Base-by-base conservation (phyloP, 2,888 invertebrate genomes). In the Mycogona germanica region DNA sequence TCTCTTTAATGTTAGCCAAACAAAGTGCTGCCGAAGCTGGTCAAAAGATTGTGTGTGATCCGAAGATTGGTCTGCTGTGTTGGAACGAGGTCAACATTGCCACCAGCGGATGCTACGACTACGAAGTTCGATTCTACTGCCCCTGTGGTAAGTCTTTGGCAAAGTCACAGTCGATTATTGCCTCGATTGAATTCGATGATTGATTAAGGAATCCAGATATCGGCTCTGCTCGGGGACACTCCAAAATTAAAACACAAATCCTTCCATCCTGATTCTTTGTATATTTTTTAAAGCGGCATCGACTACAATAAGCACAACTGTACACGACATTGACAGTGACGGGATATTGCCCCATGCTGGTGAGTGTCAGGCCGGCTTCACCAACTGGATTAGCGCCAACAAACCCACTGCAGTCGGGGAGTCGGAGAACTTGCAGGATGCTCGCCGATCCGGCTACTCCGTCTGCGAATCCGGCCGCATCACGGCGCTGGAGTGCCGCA, bases 101-200 rank as follows among this genome's bases (percentile, higher is more conserved):
- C 25, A 54, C 51, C 19, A 50, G 57, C 21, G 60, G 53, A 3
- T 68, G 68, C 55, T 53, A 60, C 12, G 66, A 68, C 53, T 68
- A 67, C 56, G 64, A 66, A 60, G 60, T 67, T 26, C 55, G 63
- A 35, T 67, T 65, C 59, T 67, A 61, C 57, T 68, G 68, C 55
- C 58, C 60, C 14, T 67, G 68, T 60, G 61, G 60, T 58, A 55
- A 57, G 17, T 51, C 48, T 48, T 19, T 30, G 17, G 6, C 5
- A n/a, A n/a, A n/a, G n/a, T n/a, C n/a, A n/a, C n/a, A n/a, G n/a
- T n/a, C n/a, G n/a, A n/a, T n/a, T n/a, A n/a, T n/a, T n/a, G n/a
- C n/a, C n/a, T n/a, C n/a, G n/a, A n/a, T n/a, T n/a, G n/a, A n/a
- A n/a, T n/a, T n/a, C n/a, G n/a, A n/a, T n/a, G n/a, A n/a, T n/a